Evolutionary conservation across 2,888 invertebrate genomes (phyloP), one percentile per base, ranked within the genome.

Genomic region (Drosophila cyrtoloma): DNA sequence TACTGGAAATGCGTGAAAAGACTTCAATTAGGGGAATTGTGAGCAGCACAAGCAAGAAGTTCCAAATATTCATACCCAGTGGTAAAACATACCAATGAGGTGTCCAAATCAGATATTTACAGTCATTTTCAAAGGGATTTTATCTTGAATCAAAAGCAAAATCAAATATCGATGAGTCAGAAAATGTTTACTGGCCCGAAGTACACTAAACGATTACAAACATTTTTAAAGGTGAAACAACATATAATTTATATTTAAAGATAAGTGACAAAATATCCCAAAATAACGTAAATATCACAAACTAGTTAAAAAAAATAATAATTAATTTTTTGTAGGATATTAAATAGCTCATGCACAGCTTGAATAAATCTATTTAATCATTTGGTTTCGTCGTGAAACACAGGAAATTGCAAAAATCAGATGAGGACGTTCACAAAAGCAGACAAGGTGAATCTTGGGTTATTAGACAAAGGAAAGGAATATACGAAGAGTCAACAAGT

Each of bases 11-110:
- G 81, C 84, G 84, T 81, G 74, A 76, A 86, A 86, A 78, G 73
- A 86, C 89, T 90, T 90, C 89, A 86, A 86, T 86, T 86, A 86
- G 75, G 79, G 62, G 88, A 87, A 84, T 89, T 87, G 90, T 79
- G 64, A 75, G 61, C 63, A 70, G 37, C 51, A 65, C n/a, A 53
- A 64, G 68, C 52, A 74, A 73, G 60, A 77, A 58, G n/a, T 50
- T 28, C 58, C 50, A 55, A 80, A 64, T 51, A n/a, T 55, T 0
- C 1, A 62, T 62, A 62, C 64, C 44, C n/a, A 50, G 14, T 26
- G 16, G 5, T 5, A 10, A 22, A 4, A 12, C 1, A 47, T n/a
- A 1, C 5, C 2, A 14, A 33, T 16, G 16, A 35, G 33, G 26
- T 59, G 62, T 58, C 16, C 37, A 26, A 30, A n/a, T 26, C 30